Evolutionary conservation across 1,140 invertebrate genomes (phyloP).

Genomic region (Pantala flavescens): DNA sequence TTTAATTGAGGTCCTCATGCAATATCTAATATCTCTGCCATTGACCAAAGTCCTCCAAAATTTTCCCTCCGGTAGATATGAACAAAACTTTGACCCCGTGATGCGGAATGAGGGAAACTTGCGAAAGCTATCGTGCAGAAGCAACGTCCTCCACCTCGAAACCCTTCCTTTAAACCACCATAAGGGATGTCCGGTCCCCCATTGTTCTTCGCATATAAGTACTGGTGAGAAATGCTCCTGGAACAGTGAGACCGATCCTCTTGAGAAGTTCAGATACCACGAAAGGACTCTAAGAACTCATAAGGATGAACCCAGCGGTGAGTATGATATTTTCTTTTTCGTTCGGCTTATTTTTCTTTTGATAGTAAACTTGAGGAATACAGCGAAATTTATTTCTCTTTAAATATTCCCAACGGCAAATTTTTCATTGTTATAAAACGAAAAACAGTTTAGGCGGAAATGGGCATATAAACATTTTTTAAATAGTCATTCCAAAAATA

Average conservation of each 20-base stretch:
- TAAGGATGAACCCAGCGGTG: not conserved
- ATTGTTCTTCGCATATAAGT: not conserved
- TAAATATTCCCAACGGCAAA: too few relatives aligned
- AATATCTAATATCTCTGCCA: not conserved
- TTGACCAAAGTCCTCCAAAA: not conserved
- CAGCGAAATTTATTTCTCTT: too few relatives aligned
- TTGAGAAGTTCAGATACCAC: too few relatives aligned
- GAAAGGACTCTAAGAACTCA: not conserved
- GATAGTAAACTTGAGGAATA: too few relatives aligned
- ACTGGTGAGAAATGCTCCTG: not conserved
- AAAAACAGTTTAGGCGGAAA: too few relatives aligned
- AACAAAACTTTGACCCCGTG: not conserved
- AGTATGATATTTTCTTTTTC: not conserved
- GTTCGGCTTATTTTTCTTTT: too few relatives aligned
- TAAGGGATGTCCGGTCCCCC: not conserved
- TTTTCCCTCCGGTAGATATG: not conserved
- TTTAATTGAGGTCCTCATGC: too few relatives aligned
- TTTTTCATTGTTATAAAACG: too few relatives aligned
- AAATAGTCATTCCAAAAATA: too few relatives aligned
- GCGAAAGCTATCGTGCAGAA: not conserved
- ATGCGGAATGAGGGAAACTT: not conserved
- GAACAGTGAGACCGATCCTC: too few relatives aligned
- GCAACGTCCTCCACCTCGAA: not conserved
- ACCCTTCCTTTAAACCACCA: not conserved
- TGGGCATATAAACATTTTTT: too few relatives aligned